Evolutionary conservation across 2,888 invertebrate species (phyloP), one percentile per base, ranked within the genome.

Genomic region (Holacanthella duospinosa): DNA sequence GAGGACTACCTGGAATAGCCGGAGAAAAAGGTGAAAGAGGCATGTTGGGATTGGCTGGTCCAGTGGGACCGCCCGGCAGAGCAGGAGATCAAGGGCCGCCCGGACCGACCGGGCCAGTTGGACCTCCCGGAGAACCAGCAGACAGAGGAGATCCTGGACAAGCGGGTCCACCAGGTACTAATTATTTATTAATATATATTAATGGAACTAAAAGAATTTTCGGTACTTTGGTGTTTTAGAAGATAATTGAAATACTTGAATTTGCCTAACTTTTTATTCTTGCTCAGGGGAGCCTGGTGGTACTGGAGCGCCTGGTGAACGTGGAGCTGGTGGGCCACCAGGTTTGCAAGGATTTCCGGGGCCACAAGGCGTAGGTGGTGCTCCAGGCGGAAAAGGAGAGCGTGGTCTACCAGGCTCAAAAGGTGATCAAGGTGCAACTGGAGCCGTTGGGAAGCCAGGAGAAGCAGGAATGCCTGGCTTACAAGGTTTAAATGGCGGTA

Each of bases 11-110:
- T 9, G 90, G 89, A 1, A 75, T 80, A 27, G 74, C 83, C 2
- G 89, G 90, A 59, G 83, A 84, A 69, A 88, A 89, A 77, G 88
- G 91, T 62, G 87, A 89, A 74, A 80, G 87, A 69, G 88, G 88
- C 24, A 77, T 82, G 9, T 71, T 78, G 21, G 90, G 90, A 21
- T 82, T 84, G 0, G 72, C 81, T 29, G 90, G 91, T 6, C 85
- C 86, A 19, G 89, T 88, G 77, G 91, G 91, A 62, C 85, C 86
- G 27, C 78, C 84, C 73, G 89, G 86, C 60, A 81, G 83, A 64
- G 82, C 82, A 76, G 89, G 90, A 66, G 88, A 88, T 74, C 84
- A 88, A 75, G 89, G 89, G 0, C 83, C 82, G 0, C 36, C 36
- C 6, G 90, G 90, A n/a, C 82, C 83, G 21, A 77, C 86, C 26